These are phyloP conservation scores for Sciaenops ocellatus DNA, from an alignment of 2,797 vertebrate species.

Conservation along the genomic window DNA sequence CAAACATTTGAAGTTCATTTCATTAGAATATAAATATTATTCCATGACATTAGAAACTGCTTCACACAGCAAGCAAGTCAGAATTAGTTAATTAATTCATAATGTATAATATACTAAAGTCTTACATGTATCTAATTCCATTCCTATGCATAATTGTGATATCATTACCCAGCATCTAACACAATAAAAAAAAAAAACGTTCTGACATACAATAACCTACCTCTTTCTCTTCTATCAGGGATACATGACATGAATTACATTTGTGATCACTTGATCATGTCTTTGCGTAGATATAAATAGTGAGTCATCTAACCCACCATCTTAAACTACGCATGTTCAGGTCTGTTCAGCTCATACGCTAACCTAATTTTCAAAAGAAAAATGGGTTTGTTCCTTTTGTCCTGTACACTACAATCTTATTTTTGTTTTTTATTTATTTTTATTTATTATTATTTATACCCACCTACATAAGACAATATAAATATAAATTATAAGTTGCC, in stretches of 20 bases:
- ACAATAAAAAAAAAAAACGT: neutral
- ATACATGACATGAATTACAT: constrained; percentile 12
- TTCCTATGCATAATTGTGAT: constrained; percentile 30
- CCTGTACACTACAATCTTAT: neutral
- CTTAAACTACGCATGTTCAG: constrained; percentile 24
- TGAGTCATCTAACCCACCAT: constrained; percentile 38
- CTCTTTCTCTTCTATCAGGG: constrained; percentile 5
- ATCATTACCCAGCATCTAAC: constrained; percentile 14
- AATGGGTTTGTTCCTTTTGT: neutral
- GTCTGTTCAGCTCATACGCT: neutral
- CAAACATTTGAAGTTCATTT: constrained; percentile 24
- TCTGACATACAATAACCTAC: constrained; percentile 10
- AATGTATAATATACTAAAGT: constrained; percentile 20
- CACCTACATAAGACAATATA: neutral
- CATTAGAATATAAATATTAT: constrained; percentile 28
- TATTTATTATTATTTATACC: neutral
- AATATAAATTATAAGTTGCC: neutral
- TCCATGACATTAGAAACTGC: constrained; percentile 28
- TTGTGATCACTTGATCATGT: constrained; percentile 21
- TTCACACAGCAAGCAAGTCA: constrained; percentile 37
- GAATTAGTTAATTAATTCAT: constrained; percentile 24
- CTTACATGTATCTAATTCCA: constrained; percentile 35
- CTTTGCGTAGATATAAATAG: constrained; percentile 11
- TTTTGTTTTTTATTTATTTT: neutral
- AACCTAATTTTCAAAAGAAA: constrained; percentile 6